Percentiles rank a stretch among this genome's conserved stretches.
These are phyloP conservation scores for Eira barbara DNA, from an alignment of 2,113 vertebrate species.

Conservation along the genomic window DNA sequence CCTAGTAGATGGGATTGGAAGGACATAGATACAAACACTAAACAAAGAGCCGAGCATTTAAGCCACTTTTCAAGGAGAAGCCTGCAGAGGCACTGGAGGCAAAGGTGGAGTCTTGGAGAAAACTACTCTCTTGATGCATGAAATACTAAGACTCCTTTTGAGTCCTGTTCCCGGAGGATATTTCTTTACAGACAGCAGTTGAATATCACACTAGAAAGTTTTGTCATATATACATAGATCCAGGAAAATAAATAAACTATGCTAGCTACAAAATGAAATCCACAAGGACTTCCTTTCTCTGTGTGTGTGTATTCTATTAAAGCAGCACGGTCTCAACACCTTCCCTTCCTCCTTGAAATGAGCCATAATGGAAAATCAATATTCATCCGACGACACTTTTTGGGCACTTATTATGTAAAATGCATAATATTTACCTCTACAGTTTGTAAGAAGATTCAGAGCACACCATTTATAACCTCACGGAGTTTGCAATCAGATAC, in stretches of 20 bases:
- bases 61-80: background rate
- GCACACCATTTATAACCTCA: background rate
- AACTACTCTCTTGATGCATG: background rate
- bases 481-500: background rate
- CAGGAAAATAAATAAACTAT: background rate
- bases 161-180: background rate
- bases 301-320: background rate
- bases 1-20: background rate
- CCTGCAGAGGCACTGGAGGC: background rate
- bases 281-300: background rate
- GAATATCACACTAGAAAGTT: background rate
- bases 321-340: background rate
- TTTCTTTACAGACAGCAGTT: background rate
- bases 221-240: background rate
- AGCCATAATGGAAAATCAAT: constrained; percentile 20
- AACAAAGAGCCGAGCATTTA: background rate
- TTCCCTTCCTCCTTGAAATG: background rate
- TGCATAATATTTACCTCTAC: background rate
- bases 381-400: background rate
- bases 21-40: background rate
- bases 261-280: background rate
- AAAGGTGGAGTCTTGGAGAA: background rate
- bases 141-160: background rate
- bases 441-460: background rate
- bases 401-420: background rate